Evolutionary conservation across 1,140 invertebrate genomes (phyloP).

Genomic region (Diorhabda carinulata): DNA sequence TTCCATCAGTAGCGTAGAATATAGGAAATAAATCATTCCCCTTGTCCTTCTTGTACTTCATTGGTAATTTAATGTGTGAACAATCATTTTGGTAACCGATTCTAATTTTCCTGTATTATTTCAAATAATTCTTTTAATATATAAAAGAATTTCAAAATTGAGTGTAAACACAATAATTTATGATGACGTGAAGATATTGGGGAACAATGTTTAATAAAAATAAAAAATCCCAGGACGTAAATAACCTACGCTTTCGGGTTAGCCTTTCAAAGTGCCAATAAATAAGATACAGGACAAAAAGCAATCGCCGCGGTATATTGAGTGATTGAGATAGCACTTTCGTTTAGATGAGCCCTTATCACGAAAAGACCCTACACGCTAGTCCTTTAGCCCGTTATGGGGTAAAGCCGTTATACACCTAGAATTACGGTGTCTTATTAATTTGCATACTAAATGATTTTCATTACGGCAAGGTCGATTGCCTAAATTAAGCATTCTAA

Average conservation of each 20-base stretch:
- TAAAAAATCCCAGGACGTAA: not conserved
- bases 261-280: not conserved
- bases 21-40: too few relatives aligned
- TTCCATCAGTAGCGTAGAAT: too few relatives aligned
- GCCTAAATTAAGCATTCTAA: not conserved
- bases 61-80: too few relatives aligned
- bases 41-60: too few relatives aligned
- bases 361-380: not conserved
- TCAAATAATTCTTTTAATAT: too few relatives aligned
- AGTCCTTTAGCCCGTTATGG: not conserved
- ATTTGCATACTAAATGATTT: not conserved
- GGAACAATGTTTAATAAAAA: not conserved
- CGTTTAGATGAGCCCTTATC: not conserved
- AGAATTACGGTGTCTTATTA: not conserved
- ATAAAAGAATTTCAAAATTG: too few relatives aligned
- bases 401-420: not conserved
- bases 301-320: constrained; percentile 1
- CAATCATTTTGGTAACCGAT: too few relatives aligned
- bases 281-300: not conserved
- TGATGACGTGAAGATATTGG: too few relatives aligned
- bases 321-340: constrained; percentile 2
- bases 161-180: too few relatives aligned
- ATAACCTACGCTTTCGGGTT: not conserved
- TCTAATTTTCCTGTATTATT: too few relatives aligned
- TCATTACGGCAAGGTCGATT: constrained; percentile 2